A percentile compares a stretch with the other conserved stretches of the same genome.
Evolutionary conservation across 2,888 invertebrate species (phyloP).

Genomic region (Cinara cedri): DNA sequence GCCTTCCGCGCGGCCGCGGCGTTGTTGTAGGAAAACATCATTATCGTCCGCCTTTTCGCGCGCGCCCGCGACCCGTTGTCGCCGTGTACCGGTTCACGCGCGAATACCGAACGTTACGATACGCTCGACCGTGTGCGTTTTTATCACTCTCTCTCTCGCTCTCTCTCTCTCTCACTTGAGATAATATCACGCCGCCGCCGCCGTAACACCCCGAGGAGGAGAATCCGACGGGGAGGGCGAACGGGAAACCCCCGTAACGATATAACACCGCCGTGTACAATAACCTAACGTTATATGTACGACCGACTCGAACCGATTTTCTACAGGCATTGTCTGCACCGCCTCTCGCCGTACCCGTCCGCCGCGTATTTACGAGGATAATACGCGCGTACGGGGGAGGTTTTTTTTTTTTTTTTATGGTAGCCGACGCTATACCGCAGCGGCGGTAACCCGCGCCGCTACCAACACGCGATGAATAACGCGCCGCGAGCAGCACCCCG

Average conservation of each 20-base stretch:
- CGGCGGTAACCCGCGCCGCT: too few relatives aligned
- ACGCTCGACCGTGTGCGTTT: neutral
- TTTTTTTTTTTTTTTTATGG: too few relatives aligned
- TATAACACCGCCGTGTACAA: too few relatives aligned
- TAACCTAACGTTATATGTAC: too few relatives aligned
- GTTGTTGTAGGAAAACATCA: slow-evolving; percentile 32
- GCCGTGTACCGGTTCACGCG: too few relatives aligned
- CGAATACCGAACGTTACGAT: slow-evolving; percentile 18
- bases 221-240: slow-evolving; percentile 26
- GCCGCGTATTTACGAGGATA: too few relatives aligned
- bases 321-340: too few relatives aligned
- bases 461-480: neutral
- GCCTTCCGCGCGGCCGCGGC: neutral
- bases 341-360: neutral
- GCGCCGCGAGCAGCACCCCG: neutral
- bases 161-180: neutral
- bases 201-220: slow-evolving; percentile 2
- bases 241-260: too few relatives aligned
- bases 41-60: slow-evolving; percentile 19
- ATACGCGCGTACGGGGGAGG: too few relatives aligned
- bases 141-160: slow-evolving; percentile 8
- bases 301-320: slow-evolving; percentile 29
- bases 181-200: neutral
- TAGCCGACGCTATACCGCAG: neutral
- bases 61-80: slow-evolving; percentile 16